Conservation (phyloP, 1,140 invertebrate species). For the Diuraphis noxia region DNA sequence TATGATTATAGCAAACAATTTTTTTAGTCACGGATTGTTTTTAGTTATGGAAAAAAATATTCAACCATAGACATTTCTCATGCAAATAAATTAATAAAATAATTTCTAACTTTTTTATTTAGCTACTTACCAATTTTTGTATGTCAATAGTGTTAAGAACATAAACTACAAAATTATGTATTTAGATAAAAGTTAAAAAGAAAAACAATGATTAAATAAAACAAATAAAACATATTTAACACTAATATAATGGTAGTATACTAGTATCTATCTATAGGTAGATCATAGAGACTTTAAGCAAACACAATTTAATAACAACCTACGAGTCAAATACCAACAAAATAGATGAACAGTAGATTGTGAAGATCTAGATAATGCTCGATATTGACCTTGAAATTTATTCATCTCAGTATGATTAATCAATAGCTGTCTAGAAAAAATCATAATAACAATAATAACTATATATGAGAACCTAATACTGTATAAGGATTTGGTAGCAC, state of each 20-base stretch:
- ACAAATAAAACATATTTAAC: background rate
- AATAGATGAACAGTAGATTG: slow-evolving; percentile 16
- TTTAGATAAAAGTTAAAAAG: background rate
- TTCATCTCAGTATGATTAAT: slow-evolving; percentile 14
- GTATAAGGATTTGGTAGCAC: background rate
- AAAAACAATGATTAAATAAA: background rate
- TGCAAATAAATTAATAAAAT: background rate
- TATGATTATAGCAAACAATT: too few species aligned
- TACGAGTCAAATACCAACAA: slow-evolving; percentile 19
- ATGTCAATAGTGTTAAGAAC: background rate
- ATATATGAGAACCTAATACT: background rate
- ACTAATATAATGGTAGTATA: background rate
- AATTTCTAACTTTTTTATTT: background rate
- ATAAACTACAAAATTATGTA: background rate
- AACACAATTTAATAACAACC: background rate
- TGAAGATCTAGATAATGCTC: background rate
- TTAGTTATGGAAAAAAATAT: too few species aligned
- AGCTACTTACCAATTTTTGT: background rate
- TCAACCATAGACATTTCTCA: too few species aligned
- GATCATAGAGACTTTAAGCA: background rate
- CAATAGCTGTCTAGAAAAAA: slow-evolving; percentile 29
- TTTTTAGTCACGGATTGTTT: too few species aligned
- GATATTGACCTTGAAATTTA: slow-evolving; percentile 25
- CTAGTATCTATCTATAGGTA: background rate
- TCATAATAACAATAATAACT: background rate